phyloP scores from a whole-genome alignment of 35 echinoderm and acorn worm species.

The Lytechinus variegatus region DNA sequence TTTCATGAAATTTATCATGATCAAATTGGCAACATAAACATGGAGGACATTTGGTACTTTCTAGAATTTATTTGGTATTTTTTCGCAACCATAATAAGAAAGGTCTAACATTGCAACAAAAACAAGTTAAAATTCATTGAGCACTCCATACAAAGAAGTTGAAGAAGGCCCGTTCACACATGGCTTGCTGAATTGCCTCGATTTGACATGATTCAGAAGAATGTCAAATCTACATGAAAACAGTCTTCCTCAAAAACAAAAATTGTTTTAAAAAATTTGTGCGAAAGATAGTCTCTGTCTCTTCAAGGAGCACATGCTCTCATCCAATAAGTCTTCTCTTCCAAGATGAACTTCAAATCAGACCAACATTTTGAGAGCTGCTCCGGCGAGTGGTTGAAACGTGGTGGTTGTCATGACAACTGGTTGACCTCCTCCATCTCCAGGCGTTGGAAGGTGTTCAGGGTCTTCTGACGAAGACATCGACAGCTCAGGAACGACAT shows the following conservation, averaged over 20 bases:
- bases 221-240: too few species aligned
- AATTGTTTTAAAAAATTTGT: not conserved
- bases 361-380: not conserved
- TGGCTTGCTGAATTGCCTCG: not conserved
- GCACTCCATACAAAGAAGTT: not conserved
- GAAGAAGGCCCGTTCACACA: not conserved
- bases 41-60: not conserved
- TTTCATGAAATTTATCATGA: too few species aligned
- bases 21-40: not conserved
- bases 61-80: not conserved
- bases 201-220: too few species aligned
- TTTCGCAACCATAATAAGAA: not conserved
- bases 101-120: not conserved
- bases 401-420: not conserved
- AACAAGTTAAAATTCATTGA: not conserved
- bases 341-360: not conserved
- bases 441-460: conserved; percentile 15
- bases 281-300: not conserved
- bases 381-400: not conserved
- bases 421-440: not conserved
- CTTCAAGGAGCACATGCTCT: not conserved
- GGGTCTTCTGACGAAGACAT: not conserved
- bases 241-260: not conserved
- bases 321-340: not conserved
- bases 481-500: not conserved